Percentiles rank a stretch among this genome's conserved stretches.
Conservation (phyloP, 2,888 invertebrate species). For the Idaea straminata region DNA sequence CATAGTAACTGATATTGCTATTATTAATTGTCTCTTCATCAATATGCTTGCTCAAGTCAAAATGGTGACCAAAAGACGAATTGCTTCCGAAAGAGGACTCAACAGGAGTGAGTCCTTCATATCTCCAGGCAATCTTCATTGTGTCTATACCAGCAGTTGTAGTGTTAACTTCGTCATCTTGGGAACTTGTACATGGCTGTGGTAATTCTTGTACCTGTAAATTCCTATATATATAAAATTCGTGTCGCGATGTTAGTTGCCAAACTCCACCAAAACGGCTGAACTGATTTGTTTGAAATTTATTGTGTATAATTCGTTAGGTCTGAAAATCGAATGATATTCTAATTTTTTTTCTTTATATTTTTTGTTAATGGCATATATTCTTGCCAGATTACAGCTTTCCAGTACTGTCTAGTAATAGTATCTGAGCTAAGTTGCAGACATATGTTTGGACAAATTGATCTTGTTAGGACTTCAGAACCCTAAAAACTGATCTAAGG, state of each 20-base stretch:
- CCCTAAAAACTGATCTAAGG: too few species aligned
- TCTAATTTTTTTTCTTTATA: too few species aligned
- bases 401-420: too few species aligned
- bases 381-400: too few species aligned
- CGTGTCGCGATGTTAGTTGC: neutral
- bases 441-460: too few species aligned
- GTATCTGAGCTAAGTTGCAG: too few species aligned
- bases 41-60: constrained; percentile 89
- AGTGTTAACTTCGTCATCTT: constrained; percentile 59
- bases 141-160: constrained; percentile 65
- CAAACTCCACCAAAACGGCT: too few species aligned
- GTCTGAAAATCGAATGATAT: too few species aligned
- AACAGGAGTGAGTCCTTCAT: constrained; percentile 86
- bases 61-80: constrained; percentile 86
- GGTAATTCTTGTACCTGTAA: constrained; percentile 73
- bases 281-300: too few species aligned
- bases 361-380: too few species aligned
- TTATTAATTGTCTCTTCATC: constrained; percentile 78
- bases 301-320: too few species aligned
- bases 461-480: too few species aligned
- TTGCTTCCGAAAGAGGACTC: constrained; percentile 75
- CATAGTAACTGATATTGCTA: constrained; percentile 81
- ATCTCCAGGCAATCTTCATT: constrained; percentile 95
- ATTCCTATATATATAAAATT: neutral
- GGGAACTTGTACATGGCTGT: constrained; percentile 73